Conservation (phyloP, 2,797 vertebrate genomes). For the Mionectes olivaceus region DNA sequence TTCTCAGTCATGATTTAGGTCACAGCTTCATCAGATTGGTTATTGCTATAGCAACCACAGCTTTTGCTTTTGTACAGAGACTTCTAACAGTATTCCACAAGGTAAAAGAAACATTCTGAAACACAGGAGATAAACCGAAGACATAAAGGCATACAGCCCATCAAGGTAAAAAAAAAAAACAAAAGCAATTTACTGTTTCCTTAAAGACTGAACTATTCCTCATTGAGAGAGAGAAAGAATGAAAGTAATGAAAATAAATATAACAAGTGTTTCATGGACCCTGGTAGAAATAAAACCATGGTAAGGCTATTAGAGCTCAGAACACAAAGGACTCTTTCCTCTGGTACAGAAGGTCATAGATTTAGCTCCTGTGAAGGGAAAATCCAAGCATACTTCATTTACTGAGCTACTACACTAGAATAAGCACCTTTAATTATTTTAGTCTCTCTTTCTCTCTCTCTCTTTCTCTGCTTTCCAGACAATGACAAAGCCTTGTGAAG, state of each 20-base stretch:
- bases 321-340: conserved; percentile 29
- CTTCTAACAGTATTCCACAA: conserved; percentile 78
- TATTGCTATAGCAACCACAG: conserved; percentile 90
- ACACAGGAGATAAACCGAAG: conserved; percentile 52
- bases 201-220: neutral
- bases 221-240: neutral
- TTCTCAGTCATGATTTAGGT: conserved; percentile 83
- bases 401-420: neutral
- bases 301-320: conserved; percentile 2
- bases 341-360: conserved; percentile 17
- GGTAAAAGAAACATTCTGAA: conserved; percentile 73
- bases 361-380: conserved; percentile 7
- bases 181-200: neutral
- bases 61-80: conserved; percentile 79
- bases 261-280: neutral
- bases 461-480: conserved; percentile 29
- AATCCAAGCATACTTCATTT: conserved; percentile 50
- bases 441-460: neutral
- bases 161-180: neutral
- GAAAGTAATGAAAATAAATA: conserved; percentile 11
- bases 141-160: conserved; percentile 42
- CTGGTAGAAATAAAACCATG: conserved; percentile 20
- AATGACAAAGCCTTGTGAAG: conserved; percentile 36
- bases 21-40: conserved; percentile 84
- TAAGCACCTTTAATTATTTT: conserved; percentile 67